phyloP scores from a whole-genome alignment of 2,888 invertebrate species.

The Pachydiplax longipennis region DNA sequence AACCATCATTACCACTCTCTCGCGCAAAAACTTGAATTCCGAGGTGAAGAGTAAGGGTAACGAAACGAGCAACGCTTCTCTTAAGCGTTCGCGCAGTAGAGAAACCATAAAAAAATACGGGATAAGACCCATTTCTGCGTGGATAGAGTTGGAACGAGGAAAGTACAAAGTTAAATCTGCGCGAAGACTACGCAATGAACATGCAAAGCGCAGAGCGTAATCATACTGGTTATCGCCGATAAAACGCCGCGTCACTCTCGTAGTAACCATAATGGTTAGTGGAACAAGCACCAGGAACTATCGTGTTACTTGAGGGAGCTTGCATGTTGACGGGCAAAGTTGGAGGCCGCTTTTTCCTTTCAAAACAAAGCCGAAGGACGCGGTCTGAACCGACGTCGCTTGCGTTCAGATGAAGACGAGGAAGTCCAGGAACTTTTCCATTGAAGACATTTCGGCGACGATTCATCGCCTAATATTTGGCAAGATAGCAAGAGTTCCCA shows the following conservation, averaged over 20 bases:
- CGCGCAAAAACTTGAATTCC: too few species aligned
- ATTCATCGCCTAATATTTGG: neutral
- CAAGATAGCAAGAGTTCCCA: neutral
- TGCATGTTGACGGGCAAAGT: neutral
- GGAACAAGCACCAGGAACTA: neutral
- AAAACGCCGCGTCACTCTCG: neutral
- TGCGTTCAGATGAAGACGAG: neutral
- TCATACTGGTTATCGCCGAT: neutral
- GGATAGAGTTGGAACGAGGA: too few species aligned
- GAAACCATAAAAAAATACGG: too few species aligned
- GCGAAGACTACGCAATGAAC: too few species aligned
- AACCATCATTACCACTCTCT: too few species aligned
- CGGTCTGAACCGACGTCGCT: neutral
- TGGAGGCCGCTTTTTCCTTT: constrained; percentile 13
- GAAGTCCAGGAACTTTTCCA: neutral
- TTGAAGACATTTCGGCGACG: neutral
- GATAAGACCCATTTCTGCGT: too few species aligned
- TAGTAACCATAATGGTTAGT: neutral
- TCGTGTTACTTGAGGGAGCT: neutral
- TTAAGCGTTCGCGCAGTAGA: too few species aligned
- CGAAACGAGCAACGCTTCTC: too few species aligned
- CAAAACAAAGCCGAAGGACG: constrained; percentile 37
- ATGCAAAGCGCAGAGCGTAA: neutral
- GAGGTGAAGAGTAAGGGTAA: too few species aligned
- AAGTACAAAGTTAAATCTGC: too few species aligned